Conservation (phyloP, 1,140 invertebrate species). For the Pogonus chalceus region DNA sequence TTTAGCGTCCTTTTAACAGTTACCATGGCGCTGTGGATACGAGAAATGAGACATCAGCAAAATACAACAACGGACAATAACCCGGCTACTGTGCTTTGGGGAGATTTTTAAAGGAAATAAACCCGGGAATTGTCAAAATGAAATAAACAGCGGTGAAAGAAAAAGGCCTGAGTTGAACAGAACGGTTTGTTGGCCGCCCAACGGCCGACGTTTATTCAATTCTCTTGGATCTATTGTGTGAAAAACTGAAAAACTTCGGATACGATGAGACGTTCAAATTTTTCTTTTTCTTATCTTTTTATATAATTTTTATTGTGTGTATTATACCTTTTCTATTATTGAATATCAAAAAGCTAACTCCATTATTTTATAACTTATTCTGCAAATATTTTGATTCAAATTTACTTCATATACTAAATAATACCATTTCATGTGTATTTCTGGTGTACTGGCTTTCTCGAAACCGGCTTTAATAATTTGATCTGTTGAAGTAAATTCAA, state of each 20-base stretch:
- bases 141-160: neutral
- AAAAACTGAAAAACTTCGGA: neutral
- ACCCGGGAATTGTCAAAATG: slow-evolving; percentile 4
- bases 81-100: neutral
- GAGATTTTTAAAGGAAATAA: slow-evolving; percentile 3
- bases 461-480: no score
- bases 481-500: no score
- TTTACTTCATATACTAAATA: no score
- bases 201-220: neutral
- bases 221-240: neutral
- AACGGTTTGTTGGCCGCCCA: neutral
- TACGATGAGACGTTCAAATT: neutral
- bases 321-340: no score
- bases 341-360: no score
- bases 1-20: no score
- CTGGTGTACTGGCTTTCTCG: no score
- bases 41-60: neutral
- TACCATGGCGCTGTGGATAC: no score
- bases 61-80: neutral
- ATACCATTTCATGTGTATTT: no score
- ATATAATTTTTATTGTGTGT: neutral
- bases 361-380: no score
- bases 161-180: neutral
- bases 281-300: neutral
- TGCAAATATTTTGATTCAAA: no score